Percentiles rank a stretch among this genome's conserved stretches.
Evolutionary conservation across 2,797 vertebrate species (phyloP).

Genomic region (Xerus rutilus): DNA sequence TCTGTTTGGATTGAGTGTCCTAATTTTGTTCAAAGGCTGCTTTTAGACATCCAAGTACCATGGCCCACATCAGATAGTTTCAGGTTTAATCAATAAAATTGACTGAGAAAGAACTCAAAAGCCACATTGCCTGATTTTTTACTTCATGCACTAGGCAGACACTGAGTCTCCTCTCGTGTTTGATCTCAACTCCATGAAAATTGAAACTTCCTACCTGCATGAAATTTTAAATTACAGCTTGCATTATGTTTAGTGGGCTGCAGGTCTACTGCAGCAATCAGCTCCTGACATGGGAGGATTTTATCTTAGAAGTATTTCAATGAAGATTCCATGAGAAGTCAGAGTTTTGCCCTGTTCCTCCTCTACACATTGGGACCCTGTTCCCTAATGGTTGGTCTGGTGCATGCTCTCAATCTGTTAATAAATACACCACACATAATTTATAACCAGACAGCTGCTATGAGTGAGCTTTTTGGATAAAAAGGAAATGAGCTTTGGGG

Average conservation of each 20-base stretch:
- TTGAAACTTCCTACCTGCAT: slow-evolving; percentile 55
- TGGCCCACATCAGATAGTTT: slow-evolving; percentile 36
- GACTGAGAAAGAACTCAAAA: slow-evolving; percentile 68
- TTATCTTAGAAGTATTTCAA: slow-evolving; percentile 71
- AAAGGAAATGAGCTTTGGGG: slow-evolving; percentile 44
- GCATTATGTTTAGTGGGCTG: neutral
- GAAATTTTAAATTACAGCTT: slow-evolving; percentile 79
- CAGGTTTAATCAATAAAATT: slow-evolving; percentile 79
- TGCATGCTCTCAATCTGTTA: neutral
- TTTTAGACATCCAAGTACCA: slow-evolving; percentile 61
- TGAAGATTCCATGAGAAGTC: slow-evolving; percentile 65
- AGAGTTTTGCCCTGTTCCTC: slow-evolving; percentile 52
- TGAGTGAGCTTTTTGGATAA: slow-evolving; percentile 51
- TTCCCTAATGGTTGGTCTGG: slow-evolving; percentile 6
- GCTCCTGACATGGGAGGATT: slow-evolving; percentile 44
- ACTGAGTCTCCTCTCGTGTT: slow-evolving; percentile 38
- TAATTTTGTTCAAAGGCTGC: slow-evolving; percentile 47
- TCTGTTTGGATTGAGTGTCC: slow-evolving; percentile 52
- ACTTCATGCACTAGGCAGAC: slow-evolving; percentile 61
- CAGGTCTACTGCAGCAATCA: slow-evolving; percentile 45
- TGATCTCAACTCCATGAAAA: slow-evolving; percentile 70
- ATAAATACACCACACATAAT: slow-evolving; percentile 31
- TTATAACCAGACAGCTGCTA: slow-evolving; percentile 16
- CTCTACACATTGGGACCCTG: neutral
- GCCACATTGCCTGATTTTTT: neutral